These are phyloP conservation scores for Lithophane socia DNA, from an alignment of 2,888 invertebrate genomes.

Conservation along the genomic window DNA sequence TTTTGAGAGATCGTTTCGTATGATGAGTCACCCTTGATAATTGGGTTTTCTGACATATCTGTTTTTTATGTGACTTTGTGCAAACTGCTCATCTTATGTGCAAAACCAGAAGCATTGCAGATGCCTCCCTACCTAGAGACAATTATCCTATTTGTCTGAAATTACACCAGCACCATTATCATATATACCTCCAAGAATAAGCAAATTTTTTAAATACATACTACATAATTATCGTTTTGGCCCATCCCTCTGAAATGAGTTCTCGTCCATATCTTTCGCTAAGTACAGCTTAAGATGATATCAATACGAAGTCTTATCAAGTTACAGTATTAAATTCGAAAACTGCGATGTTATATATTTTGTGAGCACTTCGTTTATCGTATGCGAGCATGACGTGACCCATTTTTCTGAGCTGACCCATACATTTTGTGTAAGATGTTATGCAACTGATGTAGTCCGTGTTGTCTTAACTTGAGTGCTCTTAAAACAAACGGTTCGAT, in stretches of 20 bases:
- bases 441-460: conserved; percentile 53
- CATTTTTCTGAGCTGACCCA: conserved; percentile 58
- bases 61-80: conserved; percentile 8
- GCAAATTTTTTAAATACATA: background rate
- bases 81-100: background rate
- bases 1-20: conserved; percentile 46
- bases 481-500: conserved; percentile 39
- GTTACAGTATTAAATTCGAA: conserved; percentile 48
- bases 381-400: conserved; percentile 52
- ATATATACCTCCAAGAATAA: background rate
- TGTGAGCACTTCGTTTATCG: conserved; percentile 39
- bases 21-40: conserved; percentile 27
- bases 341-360: conserved; percentile 37
- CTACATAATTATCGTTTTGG: no score
- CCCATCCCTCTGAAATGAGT: background rate
- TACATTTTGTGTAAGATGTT: conserved; percentile 51
- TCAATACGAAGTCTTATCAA: conserved; percentile 33
- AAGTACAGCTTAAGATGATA: background rate
- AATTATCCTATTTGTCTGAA: no score
- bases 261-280: background rate
- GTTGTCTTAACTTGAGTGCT: conserved; percentile 49
- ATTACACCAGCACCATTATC: background rate
- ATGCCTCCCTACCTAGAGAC: background rate
- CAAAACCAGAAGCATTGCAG: background rate
- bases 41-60: conserved; percentile 32